Conservation (phyloP, 2,113 vertebrate genomes). For the Oplegnathus fasciatus region DNA sequence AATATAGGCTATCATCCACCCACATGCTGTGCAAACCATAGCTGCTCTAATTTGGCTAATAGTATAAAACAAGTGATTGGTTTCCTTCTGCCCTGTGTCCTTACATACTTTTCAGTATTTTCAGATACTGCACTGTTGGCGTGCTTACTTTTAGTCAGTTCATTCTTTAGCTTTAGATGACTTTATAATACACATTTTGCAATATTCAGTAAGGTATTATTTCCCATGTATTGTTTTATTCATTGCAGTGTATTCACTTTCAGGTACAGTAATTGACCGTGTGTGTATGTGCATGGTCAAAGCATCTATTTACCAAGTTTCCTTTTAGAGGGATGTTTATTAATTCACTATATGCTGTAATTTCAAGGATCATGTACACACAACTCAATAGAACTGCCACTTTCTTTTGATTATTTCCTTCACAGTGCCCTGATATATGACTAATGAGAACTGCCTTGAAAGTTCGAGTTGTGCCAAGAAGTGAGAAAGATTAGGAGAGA, state of each 20-base stretch:
- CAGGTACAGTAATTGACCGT: background rate
- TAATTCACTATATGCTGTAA: background rate
- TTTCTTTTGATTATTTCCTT: background rate
- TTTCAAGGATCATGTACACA: background rate
- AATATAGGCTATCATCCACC: slow-evolving; percentile 18
- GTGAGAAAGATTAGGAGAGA: background rate
- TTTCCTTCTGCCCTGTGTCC: background rate
- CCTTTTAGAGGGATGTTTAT: background rate
- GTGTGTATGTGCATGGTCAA: background rate
- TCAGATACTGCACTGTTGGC: background rate
- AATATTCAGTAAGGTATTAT: background rate
- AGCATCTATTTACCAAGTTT: background rate
- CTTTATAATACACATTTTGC: background rate
- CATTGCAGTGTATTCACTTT: background rate
- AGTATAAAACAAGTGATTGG: background rate
- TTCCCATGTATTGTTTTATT: background rate
- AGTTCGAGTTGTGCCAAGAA: slow-evolving; percentile 3
- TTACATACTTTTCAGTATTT: background rate
- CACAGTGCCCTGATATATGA: background rate
- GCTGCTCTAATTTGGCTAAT: slow-evolving; percentile 17
- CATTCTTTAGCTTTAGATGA: background rate
- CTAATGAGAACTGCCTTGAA: background rate
- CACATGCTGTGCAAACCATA: slow-evolving; percentile 4
- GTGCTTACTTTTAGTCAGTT: background rate
- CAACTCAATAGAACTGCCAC: background rate